These are phyloP conservation scores for Agapornis canus DNA, from an alignment of 2,797 vertebrate species.

Conservation along the genomic window DNA sequence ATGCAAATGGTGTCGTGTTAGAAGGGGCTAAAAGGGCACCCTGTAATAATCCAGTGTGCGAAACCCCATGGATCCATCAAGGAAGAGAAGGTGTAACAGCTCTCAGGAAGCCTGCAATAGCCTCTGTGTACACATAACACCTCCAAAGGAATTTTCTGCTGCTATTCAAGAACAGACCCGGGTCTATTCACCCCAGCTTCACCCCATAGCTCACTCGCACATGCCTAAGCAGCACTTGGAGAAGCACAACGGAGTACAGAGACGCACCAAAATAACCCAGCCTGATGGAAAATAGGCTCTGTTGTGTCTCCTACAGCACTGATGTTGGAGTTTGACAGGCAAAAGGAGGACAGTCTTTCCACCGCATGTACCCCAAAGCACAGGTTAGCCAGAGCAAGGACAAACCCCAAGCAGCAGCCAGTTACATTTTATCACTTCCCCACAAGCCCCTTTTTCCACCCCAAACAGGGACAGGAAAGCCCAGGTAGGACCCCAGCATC, in stretches of 20 bases:
- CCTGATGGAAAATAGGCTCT: neutral
- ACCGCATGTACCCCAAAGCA: rapidly evolving
- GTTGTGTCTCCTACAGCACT: neutral
- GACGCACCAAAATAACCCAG: neutral
- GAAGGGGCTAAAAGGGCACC: constrained; percentile 67
- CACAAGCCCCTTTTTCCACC: neutral
- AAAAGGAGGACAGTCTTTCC: neutral
- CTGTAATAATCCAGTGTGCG: constrained; percentile 1
- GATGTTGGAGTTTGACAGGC: neutral
- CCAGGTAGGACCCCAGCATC: neutral
- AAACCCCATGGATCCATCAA: constrained; percentile 42
- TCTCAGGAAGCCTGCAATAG: constrained; percentile 55
- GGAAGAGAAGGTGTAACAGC: constrained; percentile 54
- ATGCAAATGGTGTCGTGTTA: constrained; percentile 61
- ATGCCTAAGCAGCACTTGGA: neutral
- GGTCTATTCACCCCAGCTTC: constrained; percentile 20
- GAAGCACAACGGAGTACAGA: rapidly evolving
- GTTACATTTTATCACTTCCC: neutral
- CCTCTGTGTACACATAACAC: constrained; percentile 57
- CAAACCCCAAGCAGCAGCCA: neutral
- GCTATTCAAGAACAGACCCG: constrained; percentile 21
- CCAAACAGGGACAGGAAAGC: neutral
- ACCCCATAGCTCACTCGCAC: constrained; percentile 33
- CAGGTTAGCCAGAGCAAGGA: neutral
- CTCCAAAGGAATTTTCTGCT: constrained; percentile 56